Base-by-base conservation (phyloP, 2,888 invertebrate species). In the Aporophyla nigra region DNA sequence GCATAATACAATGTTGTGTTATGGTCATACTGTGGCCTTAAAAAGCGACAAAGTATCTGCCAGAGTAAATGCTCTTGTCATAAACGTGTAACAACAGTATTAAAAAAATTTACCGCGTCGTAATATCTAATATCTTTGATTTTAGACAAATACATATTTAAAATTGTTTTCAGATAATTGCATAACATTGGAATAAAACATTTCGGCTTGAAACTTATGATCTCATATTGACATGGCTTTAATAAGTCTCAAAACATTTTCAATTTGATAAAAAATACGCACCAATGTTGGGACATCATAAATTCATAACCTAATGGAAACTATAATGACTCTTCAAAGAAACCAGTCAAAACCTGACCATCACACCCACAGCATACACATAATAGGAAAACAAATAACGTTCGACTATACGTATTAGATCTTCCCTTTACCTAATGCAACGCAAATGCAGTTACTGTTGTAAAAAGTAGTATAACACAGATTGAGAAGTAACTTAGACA, bases 1-100 rank as follows among this genome's bases (percentile, higher is more conserved):
- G 27, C 73, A 80, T 85, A 75, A 82, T 62, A 82, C 63, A 76
- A 69, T 51, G 66, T 74, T 80, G 58, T 67, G 27, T 65, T 71
- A 9, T 59, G 68, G 40, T 56, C 58, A 66, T 40, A 33, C 12
- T 61, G 1, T 61, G 81, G 53, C 62, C 71, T 84, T 75, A 71
- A 7, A 71, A 7, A 69, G 19, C 9, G 33, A 51, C 71, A 24
- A 5, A 71, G 33, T 19, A 33, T 21, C n/a, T n/a, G 59, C 24
- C 16, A 58, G 12, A 27, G 21, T 7, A 53, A n/a, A 58, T 24
- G 12, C 9, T 78, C 54, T 71, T 63, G 56, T 63, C 62, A 79
- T 21, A 68, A 51, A 54, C 14, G 5, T 46, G 21, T 53, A 24
- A 62, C 21, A 33, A 46, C 5, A 27, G 62, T 33, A 63, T 9